Conservation (phyloP, 2,888 invertebrate genomes). For the Orthonevra nobilis region DNA sequence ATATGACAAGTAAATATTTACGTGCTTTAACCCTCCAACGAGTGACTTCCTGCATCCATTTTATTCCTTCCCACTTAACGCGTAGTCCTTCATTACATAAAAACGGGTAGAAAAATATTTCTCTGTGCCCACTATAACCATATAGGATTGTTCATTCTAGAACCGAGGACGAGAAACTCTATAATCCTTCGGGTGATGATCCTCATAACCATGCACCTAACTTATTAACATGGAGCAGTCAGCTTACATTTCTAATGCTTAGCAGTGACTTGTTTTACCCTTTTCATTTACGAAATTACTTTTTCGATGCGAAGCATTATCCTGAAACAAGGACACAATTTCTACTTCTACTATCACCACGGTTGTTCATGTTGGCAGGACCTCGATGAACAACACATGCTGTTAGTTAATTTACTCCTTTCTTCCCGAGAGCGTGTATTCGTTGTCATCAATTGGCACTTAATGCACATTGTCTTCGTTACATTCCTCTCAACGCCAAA, state of each 20-base stretch:
- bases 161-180: neutral
- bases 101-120: slow-evolving; percentile 36
- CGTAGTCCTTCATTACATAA: slow-evolving; percentile 55
- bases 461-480: slow-evolving; percentile 59
- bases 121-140: slow-evolving; percentile 40
- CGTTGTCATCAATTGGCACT: slow-evolving; percentile 66
- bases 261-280: slow-evolving; percentile 53
- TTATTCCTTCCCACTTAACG: slow-evolving; percentile 53
- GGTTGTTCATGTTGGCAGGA: slow-evolving; percentile 8
- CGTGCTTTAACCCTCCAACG: slow-evolving; percentile 8
- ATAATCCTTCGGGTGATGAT: slow-evolving; percentile 19
- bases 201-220: slow-evolving; percentile 10
- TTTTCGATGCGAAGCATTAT: slow-evolving; percentile 22
- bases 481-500: neutral
- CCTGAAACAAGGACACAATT: slow-evolving; percentile 37
- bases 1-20: slow-evolving; percentile 31
- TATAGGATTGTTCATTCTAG: slow-evolving; percentile 37
- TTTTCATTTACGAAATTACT: slow-evolving; percentile 61
- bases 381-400: slow-evolving; percentile 25
- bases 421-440: neutral
- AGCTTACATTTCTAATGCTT: slow-evolving; percentile 15
- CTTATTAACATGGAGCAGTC: slow-evolving; percentile 11
- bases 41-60: slow-evolving; percentile 54
- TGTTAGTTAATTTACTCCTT: slow-evolving; percentile 37
- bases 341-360: neutral